phyloP scores from a whole-genome alignment of 2,888 invertebrate species.

The Lumbricus terrestris region DNA sequence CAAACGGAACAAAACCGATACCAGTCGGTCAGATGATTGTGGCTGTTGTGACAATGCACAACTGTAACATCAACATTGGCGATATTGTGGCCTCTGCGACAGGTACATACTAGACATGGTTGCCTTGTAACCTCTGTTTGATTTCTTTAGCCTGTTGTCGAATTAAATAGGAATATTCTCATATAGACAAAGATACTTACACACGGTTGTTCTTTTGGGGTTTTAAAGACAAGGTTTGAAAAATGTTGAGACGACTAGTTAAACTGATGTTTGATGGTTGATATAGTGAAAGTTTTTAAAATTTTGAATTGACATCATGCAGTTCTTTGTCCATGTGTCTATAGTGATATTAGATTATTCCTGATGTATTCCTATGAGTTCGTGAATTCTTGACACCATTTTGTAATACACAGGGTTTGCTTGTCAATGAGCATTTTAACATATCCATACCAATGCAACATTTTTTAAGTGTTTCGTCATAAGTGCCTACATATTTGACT shows the following conservation, averaged over 20 bases:
- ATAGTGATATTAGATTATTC: no score
- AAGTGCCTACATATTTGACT: background rate
- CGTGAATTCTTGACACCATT: no score
- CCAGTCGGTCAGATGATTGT: slow-evolving; percentile 14
- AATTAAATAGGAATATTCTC: background rate
- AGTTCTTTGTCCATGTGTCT: no score
- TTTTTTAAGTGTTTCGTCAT: background rate
- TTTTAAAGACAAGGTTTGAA: background rate
- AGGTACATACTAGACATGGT: background rate
- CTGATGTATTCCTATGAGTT: no score
- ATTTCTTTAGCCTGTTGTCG: background rate
- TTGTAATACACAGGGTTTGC: no score
- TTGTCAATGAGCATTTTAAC: no score
- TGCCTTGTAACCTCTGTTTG: background rate
- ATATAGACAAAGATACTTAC: background rate
- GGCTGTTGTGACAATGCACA: slow-evolving; percentile 10
- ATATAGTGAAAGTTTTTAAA: background rate
- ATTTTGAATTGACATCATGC: no score
- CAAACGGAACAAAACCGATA: background rate
- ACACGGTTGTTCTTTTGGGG: background rate
- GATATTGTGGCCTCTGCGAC: background rate
- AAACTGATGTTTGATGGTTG: background rate
- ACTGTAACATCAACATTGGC: background rate
- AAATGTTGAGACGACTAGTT: background rate
- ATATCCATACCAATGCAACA: no score